Conservation (phyloP, 2,113 vertebrate species). For the Apodemus speciosus region DNA sequence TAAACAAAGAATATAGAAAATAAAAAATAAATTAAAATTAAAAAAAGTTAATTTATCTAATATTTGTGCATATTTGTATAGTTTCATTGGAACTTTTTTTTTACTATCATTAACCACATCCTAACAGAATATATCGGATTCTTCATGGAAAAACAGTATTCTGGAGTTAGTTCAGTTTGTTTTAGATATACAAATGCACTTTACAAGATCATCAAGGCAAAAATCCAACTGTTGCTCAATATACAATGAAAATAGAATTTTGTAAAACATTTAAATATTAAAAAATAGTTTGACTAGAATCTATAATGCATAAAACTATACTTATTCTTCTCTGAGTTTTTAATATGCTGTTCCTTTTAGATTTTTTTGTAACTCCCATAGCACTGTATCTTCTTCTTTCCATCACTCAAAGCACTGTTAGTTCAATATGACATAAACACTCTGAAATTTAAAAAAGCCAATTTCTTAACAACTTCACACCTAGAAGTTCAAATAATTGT, state of each 20-base stretch:
- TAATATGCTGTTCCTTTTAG: neutral
- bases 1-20: too few species aligned
- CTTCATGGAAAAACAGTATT: neutral
- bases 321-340: neutral
- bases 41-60: too few species aligned
- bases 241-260: neutral
- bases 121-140: neutral
- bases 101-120: neutral
- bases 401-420: neutral
- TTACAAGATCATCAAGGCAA: neutral
- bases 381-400: neutral
- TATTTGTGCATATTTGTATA: neutral
- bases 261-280: neutral
- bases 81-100: neutral
- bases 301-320: neutral
- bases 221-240: neutral
- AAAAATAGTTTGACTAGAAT: neutral
- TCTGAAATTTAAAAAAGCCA: neutral
- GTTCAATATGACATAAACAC: neutral
- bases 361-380: neutral
- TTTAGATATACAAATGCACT: neutral
- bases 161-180: neutral
- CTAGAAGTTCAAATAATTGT: neutral
- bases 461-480: neutral
- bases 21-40: too few species aligned